Base-by-base conservation (phyloP, 2,797 vertebrate species). In the Falco naumanni region DNA sequence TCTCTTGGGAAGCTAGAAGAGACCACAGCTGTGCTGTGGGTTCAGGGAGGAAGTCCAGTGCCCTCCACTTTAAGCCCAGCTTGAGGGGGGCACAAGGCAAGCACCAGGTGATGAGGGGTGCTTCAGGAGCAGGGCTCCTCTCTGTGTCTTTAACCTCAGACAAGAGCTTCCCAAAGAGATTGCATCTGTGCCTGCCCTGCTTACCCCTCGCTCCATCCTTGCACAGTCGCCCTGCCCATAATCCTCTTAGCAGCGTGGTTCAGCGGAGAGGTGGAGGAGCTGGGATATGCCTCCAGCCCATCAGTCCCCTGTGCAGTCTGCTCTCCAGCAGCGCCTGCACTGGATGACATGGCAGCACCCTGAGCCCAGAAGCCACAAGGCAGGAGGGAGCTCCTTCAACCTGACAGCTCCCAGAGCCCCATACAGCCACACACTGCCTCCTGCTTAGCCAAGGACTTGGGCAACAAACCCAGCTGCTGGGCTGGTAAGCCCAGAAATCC, bases 251-350 rank as follows among this genome's bases (percentile, higher is more conserved):
- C 31, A 79, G 41, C 0, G 0, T 29, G 53, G 53, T 28, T 75
- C 33, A 50, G 45, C 1, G 1, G 57, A 45, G n/a, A 71, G 61
- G 22, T 53, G 24, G 64, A 78, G 65, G 66, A 75, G 41, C 21
- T 0, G 1, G 77, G 45, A 48, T 56, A 19, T 11, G 3, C 26
- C 53, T 84, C 24, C 57, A 68, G 63, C 65, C 48, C 2, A 0
- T 15, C 53, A 39, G 57, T 56, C 70, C 15, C 70, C 74, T 28
- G 21, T 26, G 51, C 43, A 37, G 47, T 69, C 70, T 71, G 22
- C 11, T 57, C 13, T 78, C 60, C 57, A 43, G 72, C 24, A 54
- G 34, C 2, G 29, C 16, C 70, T 65, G 57, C 16, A 8, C 20
- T n/a, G 60, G 68, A 15, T 34, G 48, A 26, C 33, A 20, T 0